Evolutionary conservation across 2,797 vertebrate species (phyloP).

Genomic region (Lycodopsis pacificus): DNA sequence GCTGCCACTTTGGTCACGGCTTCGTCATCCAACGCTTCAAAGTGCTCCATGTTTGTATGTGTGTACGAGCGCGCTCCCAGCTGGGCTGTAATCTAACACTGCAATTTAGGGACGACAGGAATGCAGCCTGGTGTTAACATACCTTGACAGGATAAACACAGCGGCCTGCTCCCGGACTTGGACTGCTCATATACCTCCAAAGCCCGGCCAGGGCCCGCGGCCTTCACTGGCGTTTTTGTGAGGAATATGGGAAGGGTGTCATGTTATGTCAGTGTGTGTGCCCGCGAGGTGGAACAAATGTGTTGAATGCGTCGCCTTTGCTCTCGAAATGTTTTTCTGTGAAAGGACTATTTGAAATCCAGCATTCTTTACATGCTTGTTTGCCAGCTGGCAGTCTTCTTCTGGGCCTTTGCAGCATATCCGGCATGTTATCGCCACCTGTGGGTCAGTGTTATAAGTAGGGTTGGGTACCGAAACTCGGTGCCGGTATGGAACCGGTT

Average conservation of each 20-base stretch:
- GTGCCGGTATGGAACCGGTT: too few species aligned
- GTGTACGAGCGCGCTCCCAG: conserved; percentile 61
- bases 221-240: not conserved
- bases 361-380: not conserved
- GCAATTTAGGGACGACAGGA: conserved; percentile 82
- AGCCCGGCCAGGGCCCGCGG: conserved; percentile 3
- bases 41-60: conserved; percentile 48
- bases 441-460: not conserved
- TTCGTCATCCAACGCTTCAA: conserved; percentile 59
- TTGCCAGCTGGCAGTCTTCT: not conserved
- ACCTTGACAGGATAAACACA: conserved; percentile 80
- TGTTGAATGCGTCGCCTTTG: not conserved
- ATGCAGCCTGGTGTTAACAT: conserved; percentile 82
- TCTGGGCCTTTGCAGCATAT: not conserved
- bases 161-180: conserved; percentile 52
- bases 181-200: conserved; percentile 10
- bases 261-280: not conserved
- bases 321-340: too few species aligned
- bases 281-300: not conserved
- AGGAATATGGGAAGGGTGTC: not conserved
- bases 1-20: conserved; percentile 54
- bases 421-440: not conserved
- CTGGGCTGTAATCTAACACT: conserved; percentile 82
- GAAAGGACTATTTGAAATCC: too few species aligned
- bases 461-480: too few species aligned